phyloP scores from a whole-genome alignment of 2,113 vertebrate species.

The Loxodonta africana region DNA sequence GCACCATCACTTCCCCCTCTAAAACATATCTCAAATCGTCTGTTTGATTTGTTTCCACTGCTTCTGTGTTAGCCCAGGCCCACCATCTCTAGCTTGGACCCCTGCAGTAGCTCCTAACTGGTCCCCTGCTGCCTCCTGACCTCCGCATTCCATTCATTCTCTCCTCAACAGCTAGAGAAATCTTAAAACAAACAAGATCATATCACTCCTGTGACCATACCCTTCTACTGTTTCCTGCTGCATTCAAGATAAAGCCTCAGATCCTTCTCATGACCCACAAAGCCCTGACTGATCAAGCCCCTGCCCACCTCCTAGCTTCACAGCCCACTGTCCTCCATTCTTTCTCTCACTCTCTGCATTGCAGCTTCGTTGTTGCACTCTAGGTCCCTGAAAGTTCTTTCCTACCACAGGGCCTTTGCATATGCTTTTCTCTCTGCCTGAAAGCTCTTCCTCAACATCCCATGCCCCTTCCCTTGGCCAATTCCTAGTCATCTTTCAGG shows the following conservation, averaged over 20 bases:
- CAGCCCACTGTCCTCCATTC: neutral
- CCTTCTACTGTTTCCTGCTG: neutral
- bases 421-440: neutral
- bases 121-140: neutral
- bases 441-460: neutral
- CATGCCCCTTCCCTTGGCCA: neutral
- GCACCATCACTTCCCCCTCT: neutral
- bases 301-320: neutral
- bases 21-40: neutral
- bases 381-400: neutral
- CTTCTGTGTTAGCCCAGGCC: neutral
- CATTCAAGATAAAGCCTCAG: neutral
- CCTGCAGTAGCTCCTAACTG: neutral
- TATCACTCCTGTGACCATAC: neutral
- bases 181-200: neutral
- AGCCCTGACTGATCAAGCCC: neutral
- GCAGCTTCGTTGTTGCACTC: neutral
- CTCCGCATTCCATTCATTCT: neutral
- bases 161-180: neutral
- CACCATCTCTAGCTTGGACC: neutral
- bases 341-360: neutral
- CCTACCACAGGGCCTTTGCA: neutral
- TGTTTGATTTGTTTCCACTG: too few species aligned
- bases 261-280: neutral
- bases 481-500: neutral